A percentile compares a stretch with the other conserved stretches of the same genome.
phyloP scores from a whole-genome alignment of 1,140 invertebrate species.

The Kradibia gibbosae region DNA sequence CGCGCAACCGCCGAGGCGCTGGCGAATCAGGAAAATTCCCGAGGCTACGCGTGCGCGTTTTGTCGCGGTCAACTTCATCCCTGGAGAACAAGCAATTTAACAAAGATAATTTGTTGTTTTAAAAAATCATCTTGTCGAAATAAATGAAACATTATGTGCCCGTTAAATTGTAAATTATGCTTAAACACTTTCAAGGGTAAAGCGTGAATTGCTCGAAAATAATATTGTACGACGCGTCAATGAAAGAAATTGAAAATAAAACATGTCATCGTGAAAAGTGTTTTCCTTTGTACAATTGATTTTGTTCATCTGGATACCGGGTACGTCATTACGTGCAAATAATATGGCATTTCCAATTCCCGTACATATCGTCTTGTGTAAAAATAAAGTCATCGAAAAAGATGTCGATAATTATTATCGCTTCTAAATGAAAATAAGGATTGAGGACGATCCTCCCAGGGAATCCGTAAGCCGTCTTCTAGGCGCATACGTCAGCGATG shows the following conservation, averaged over 20 bases:
- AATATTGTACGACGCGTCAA: not conserved
- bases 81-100: too few relatives aligned
- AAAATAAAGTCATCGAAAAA: slow-evolving; percentile 39
- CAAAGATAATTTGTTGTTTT: too few relatives aligned
- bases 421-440: slow-evolving; percentile 1
- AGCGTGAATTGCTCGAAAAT: not conserved
- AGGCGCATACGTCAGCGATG: slow-evolving; percentile 56
- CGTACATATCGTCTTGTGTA: slow-evolving; percentile 5
- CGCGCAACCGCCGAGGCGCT: too few relatives aligned
- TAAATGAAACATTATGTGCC: not conserved
- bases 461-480: not conserved
- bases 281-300: slow-evolving; percentile 6
- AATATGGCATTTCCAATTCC: slow-evolving; percentile 28
- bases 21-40: too few relatives aligned
- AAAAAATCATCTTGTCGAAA: not conserved
- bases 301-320: not conserved
- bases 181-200: not conserved
- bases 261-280: not conserved
- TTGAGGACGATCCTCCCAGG: not conserved
- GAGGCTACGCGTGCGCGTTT: too few relatives aligned
- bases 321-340: not conserved
- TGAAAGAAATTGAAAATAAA: not conserved
- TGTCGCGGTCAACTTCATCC: too few relatives aligned
- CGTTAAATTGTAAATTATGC: not conserved
- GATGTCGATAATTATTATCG: slow-evolving; percentile 24